phyloP scores from a whole-genome alignment of 2,888 invertebrate species.

The Mesorhabditis belari region DNA sequence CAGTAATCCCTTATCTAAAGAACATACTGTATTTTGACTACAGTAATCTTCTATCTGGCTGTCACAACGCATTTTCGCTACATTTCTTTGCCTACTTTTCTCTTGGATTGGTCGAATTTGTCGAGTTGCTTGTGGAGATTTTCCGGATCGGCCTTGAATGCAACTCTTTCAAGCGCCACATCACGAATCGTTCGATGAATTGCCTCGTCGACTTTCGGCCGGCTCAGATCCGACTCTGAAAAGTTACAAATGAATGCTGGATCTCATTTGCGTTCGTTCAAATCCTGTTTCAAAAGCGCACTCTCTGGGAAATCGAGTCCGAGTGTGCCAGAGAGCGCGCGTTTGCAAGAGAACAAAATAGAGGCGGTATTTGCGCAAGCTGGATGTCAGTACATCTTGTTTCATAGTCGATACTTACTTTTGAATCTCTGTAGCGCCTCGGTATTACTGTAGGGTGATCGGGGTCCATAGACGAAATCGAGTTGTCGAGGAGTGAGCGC shows the following conservation, averaged over 20 bases:
- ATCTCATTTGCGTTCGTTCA: too few relatives aligned
- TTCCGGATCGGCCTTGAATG: conserved; percentile 9
- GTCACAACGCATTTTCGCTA: neutral
- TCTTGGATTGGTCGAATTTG: neutral
- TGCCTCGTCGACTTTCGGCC: conserved; percentile 11
- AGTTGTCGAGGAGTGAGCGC: conserved; percentile 22
- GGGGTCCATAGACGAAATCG: conserved; percentile 24
- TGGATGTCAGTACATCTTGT: too few relatives aligned
- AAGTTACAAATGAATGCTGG: neutral
- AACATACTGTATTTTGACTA: neutral
- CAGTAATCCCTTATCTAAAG: too few relatives aligned
- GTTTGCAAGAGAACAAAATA: neutral
- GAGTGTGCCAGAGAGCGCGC: neutral
- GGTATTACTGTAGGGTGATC: conserved; percentile 28
- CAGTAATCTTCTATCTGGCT: neutral
- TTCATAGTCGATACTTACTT: too few relatives aligned
- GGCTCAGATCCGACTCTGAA: conserved; percentile 5
- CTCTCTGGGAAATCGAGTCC: neutral
- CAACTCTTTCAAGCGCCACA: conserved; percentile 19
- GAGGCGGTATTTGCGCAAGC: too few relatives aligned
- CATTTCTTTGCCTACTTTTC: conserved; percentile 4
- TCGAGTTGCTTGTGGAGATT: conserved; percentile 4
- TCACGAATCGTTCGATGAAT: conserved; percentile 23
- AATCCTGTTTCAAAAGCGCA: neutral
- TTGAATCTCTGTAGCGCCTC: conserved; percentile 16